Evolutionary conservation across 1,140 invertebrate genomes (phyloP).

Genomic region (Polyergus mexicanus): DNA sequence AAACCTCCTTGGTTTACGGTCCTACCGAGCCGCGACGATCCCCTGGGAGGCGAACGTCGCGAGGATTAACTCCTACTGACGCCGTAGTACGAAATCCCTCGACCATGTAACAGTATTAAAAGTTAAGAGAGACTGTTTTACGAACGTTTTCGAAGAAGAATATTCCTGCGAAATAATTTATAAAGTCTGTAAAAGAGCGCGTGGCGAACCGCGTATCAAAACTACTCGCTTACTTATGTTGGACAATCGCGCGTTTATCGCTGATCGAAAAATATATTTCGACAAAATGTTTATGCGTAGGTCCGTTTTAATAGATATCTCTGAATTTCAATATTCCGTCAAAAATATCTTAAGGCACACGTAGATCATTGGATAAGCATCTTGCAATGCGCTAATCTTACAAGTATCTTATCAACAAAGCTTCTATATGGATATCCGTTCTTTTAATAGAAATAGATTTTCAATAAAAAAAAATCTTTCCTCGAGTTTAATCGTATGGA

Average conservation of each 20-base stretch:
- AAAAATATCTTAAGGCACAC: no score
- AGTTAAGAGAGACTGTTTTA: constrained; percentile 24
- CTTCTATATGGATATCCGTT: no score
- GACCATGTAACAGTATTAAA: constrained; percentile 7
- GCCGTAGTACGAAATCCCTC: constrained; percentile 19
- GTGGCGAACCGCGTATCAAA: background rate
- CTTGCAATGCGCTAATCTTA: no score
- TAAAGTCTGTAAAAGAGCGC: background rate
- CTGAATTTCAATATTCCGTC: background rate
- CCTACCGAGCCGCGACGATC: no score
- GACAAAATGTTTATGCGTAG: background rate
- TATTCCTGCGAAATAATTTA: constrained; percentile 28
- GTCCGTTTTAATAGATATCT: background rate
- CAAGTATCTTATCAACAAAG: no score
- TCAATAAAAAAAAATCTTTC: no score
- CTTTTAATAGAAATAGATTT: no score
- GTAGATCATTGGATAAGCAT: no score
- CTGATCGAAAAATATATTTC: background rate
- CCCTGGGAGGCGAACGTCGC: constrained; percentile 19
- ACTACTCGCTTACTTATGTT: no score
- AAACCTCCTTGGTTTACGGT: background rate
- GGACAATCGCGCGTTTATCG: background rate
- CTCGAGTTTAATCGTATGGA: no score
- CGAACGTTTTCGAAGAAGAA: background rate
- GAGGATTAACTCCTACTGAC: constrained; percentile 42